Evolutionary conservation across 2,797 vertebrate species (phyloP).

Genomic region (Gadopsis bispinosus): DNA sequence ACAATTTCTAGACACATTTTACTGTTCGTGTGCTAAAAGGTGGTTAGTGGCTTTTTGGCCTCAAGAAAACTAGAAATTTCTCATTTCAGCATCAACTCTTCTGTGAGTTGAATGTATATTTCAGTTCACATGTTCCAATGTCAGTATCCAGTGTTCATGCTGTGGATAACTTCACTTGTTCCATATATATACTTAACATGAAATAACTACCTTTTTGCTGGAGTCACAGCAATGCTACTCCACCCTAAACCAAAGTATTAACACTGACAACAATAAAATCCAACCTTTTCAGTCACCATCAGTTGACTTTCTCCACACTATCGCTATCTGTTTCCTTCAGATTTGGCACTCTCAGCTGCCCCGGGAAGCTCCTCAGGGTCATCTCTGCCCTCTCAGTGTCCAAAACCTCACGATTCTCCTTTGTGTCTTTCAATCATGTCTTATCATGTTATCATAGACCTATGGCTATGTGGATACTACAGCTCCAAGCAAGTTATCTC

Average conservation of each 20-base stretch:
- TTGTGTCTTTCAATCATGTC: slow-evolving; percentile 36
- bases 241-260: not conserved
- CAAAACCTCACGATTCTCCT: slow-evolving; percentile 12
- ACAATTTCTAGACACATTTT: not conserved
- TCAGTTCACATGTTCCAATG: not conserved
- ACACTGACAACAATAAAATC: not conserved
- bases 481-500: slow-evolving; percentile 1
- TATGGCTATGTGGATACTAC: slow-evolving; percentile 8
- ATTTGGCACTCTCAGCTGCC: slow-evolving; percentile 9
- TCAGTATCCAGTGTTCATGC: not conserved
- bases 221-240: not conserved
- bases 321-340: slow-evolving; percentile 10
- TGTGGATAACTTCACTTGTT: not conserved
- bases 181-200: not conserved
- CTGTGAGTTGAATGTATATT: not conserved
- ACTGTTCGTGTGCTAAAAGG: not conserved
- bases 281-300: slow-evolving; percentile 4
- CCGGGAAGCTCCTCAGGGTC: slow-evolving; percentile 17
- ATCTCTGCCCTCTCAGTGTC: slow-evolving; percentile 8
- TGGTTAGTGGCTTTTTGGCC: not conserved
- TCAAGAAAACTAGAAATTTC: not conserved
- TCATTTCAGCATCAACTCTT: not conserved
- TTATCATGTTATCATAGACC: slow-evolving; percentile 43
- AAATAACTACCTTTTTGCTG: not conserved
- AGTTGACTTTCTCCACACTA: not conserved